Base-by-base conservation (phyloP, 2,888 invertebrate genomes). In the Polyploca ridens region DNA sequence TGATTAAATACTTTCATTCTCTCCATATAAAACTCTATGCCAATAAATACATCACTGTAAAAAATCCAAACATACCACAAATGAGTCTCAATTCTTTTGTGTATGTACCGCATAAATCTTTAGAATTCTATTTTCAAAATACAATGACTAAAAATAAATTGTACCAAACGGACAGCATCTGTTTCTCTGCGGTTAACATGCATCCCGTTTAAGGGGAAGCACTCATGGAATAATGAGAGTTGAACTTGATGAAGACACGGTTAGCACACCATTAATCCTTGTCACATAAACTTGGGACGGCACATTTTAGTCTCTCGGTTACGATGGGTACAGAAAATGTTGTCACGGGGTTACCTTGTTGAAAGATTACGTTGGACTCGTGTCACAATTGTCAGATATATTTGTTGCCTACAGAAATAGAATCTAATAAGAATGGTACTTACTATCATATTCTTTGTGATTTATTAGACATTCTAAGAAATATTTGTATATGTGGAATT, bases 211-310 rank as follows among this genome's bases (percentile, higher is more conserved):
- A 76, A 76, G 70, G 73, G 66, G 63, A 71, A 74, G 68, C 73
- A 66, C 68, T 73, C 74, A 67, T 64, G 61, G 76, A 73, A 84
- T 88, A 90, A 90, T 88, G 84, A 85, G 87, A 87, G 77, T 75
- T 78, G 86, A 88, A 84, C 82, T 84, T 82, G 86, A 87, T 85
- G 85, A 87, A 88, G 88, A 86, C 85, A 82, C 81, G 81, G 84
- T 89, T 89, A 90, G 81, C 81, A 77, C 77, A 69, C 68, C 85
- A 84, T 90, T 78, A 77, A 85, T 89, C 88, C 71, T 75, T 75
- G 79, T 79, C 79, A 80, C 70, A 69, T 73, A 71, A 76, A 69
- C 70, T 69, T 69, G 68, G 71, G 16, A 72, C 73, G 71, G 72
- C 73, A 72, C 68, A 38, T 62, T 65, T 64, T 27, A 54, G 62